Evolutionary conservation across 2,888 invertebrate species (phyloP), one percentile per base, ranked within the genome.

Genomic region (Opisthograptis luteolata): DNA sequence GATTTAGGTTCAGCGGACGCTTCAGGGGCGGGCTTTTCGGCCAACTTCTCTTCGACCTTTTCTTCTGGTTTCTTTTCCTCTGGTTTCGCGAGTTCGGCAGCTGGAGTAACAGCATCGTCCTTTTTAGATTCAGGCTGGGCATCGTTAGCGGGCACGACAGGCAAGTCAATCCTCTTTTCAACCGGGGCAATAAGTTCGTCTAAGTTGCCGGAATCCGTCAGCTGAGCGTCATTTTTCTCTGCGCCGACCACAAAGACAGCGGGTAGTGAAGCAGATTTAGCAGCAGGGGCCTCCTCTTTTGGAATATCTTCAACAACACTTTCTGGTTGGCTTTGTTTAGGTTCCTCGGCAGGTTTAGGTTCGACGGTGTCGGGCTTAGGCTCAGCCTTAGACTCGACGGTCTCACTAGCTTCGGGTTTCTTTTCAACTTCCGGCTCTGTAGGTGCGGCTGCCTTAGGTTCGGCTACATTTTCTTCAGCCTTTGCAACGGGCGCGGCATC

Each of bases 381-480:
- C 48, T 70, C 67, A 14, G 59, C 25, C 34, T 68, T 65, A 10
- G 35, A 1, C 30, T 47, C 60, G 40, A 56, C 57, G 3, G 60
- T 9, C 48, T 62, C 62, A 10, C 37, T 59, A 10, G 70, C 24
- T 39, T 61, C 63, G 53, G 66, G 50, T 51, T 72, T 73, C 47
- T 76, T 56, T 42, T 61, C 68, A 24, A 62, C 49, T 35, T 67
- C 74, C 1, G 60, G 59, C 58, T 73, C 77, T 7, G 65, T 60
- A 19, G 64, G 24, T 22, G 30, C 7, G 13, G 48, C 50, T 6
- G 64, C 54, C 22, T 79, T 79, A 50, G 69, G 44, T 60, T 76
- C 72, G 53, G 71, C 60, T 59, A 59, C 51, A 15, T 68, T 66
- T 55, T 78, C 66, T 66, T 79, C 79, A 32, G 76, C 59, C 58